Conservation (phyloP, 1,140 invertebrate genomes). For the Cotesia vestalis region DNA sequence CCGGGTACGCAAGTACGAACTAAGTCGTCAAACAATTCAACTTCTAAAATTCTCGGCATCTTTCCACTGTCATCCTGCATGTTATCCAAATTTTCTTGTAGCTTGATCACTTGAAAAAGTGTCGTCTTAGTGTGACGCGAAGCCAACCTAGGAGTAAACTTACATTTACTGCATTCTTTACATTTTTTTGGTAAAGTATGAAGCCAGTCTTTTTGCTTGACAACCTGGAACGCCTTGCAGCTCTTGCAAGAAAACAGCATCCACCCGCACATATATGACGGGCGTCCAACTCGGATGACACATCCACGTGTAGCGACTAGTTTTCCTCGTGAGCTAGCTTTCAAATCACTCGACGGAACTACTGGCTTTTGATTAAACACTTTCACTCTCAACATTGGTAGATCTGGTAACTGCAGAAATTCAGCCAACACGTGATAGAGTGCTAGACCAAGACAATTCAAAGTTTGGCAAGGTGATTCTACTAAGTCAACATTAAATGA, state of each 20-base stretch:
- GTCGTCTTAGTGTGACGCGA: constrained; percentile 78
- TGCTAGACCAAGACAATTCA: constrained; percentile 76
- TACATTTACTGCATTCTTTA: constrained; percentile 73
- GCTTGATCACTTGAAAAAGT: constrained; percentile 81
- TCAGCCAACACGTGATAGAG: constrained; percentile 74
- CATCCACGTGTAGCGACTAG: constrained; percentile 85
- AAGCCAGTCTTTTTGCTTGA: constrained; percentile 56
- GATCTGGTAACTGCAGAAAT: constrained; percentile 56
- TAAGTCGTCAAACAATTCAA: constrained; percentile 86
- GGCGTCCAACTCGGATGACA: constrained; percentile 82
- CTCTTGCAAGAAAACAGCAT: constrained; percentile 78
- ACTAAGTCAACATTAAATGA: constrained; percentile 73
- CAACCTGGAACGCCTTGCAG: constrained; percentile 50
- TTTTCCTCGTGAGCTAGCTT: constrained; percentile 74
- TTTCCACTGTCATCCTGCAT: constrained; percentile 77
- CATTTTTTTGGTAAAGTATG: constrained; percentile 66
- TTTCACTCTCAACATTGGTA: constrained; percentile 70
- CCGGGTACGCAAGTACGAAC: constrained; percentile 89
- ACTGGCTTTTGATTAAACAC: constrained; percentile 77
- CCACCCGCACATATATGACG: constrained; percentile 77
- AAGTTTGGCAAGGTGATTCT: constrained; percentile 71
- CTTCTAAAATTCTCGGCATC: constrained; percentile 86
- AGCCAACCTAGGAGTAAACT: constrained; percentile 75
- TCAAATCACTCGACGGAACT: constrained; percentile 76
- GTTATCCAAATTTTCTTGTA: constrained; percentile 77